These are phyloP conservation scores for Procambarus virginalis DNA, from an alignment of 1,140 invertebrate genomes.

Conservation along the genomic window DNA sequence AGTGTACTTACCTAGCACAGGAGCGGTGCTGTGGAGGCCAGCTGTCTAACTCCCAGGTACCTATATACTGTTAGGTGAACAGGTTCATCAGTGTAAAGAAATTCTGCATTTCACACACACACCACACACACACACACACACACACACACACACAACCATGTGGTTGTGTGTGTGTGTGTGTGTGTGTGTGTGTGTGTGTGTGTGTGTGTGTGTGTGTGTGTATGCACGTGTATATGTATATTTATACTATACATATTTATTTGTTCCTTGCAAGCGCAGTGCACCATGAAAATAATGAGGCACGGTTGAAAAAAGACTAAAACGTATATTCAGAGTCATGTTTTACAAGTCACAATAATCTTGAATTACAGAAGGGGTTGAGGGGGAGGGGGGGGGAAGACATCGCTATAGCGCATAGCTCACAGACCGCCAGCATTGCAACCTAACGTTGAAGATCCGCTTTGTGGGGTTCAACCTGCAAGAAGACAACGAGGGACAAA, in stretches of 20 bases:
- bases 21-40: too few species aligned
- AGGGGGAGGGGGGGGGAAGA: neutral
- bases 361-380: conserved; percentile 20
- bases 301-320: conserved; percentile 18
- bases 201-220: conserved; percentile 22
- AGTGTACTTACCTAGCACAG: too few species aligned
- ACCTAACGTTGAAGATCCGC: too few species aligned
- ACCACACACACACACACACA: too few species aligned
- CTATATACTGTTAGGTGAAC: too few species aligned
- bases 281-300: conserved; percentile 29
- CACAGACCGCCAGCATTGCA: too few species aligned
- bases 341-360: conserved; percentile 26
- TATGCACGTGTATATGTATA: conserved; percentile 15
- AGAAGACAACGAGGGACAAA: too few species aligned
- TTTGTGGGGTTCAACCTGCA: too few species aligned
- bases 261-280: conserved; percentile 13
- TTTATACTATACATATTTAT: neutral
- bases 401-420: neutral
- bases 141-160: too few species aligned
- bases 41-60: too few species aligned
- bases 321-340: conserved; percentile 22
- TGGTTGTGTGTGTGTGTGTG: conserved; percentile 36
- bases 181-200: conserved; percentile 8
- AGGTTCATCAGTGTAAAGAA: too few species aligned
- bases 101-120: too few species aligned